These are phyloP conservation scores for Neocrepidodera transversa DNA, from an alignment of 2,888 invertebrate species.

Conservation along the genomic window DNA sequence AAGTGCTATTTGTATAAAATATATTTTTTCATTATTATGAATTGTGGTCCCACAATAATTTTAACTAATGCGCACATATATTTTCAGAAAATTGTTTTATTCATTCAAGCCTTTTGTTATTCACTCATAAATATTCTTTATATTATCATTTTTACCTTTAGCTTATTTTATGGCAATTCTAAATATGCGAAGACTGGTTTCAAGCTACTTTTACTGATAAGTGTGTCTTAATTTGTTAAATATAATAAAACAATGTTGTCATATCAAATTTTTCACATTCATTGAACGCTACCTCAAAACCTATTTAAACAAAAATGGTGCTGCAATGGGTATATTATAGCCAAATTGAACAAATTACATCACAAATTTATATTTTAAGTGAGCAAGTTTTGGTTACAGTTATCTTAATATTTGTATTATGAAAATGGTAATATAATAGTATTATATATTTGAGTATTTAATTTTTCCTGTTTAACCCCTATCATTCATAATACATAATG, in stretches of 20 bases:
- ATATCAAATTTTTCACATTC: neutral
- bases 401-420: constrained; percentile 9
- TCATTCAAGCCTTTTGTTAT: neutral
- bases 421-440: constrained; percentile 13
- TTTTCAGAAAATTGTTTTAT: neutral
- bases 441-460: neutral
- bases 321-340: constrained; percentile 4
- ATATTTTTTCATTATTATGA: too few relatives aligned
- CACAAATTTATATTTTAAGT: constrained; percentile 12
- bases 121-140: neutral
- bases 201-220: neutral
- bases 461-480: too few relatives aligned
- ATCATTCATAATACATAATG: too few relatives aligned
- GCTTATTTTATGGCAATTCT: neutral
- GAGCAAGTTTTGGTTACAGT: constrained; percentile 5
- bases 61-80: too few relatives aligned
- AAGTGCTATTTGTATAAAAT: too few relatives aligned
- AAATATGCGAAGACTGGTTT: neutral
- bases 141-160: neutral
- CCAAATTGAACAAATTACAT: constrained; percentile 8
- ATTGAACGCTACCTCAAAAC: constrained; percentile 1
- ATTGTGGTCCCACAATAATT: too few relatives aligned
- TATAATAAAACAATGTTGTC: constrained; percentile 1
- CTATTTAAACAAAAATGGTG: constrained; percentile 7
- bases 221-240: neutral